Evolutionary conservation across 2,888 invertebrate species (phyloP), one percentile per base, ranked within the genome.

Genomic region (Tetranychus truncatus): DNA sequence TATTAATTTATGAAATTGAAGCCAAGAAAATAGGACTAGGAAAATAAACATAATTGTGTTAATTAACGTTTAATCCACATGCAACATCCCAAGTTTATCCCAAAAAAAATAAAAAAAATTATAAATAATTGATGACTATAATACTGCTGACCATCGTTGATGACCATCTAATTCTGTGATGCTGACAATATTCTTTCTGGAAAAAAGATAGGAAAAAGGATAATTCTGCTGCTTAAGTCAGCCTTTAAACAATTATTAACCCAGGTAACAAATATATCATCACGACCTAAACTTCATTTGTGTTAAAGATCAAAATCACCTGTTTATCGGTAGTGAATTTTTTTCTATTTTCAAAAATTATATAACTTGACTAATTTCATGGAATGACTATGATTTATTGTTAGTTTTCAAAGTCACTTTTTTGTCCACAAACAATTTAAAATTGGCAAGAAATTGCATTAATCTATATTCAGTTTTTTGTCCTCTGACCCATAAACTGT

Each of bases 1-100:
- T 99, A 81, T 87, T 99, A 78, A 97, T 99, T 81, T 99, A 97
- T 85, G 99, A 99, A 88, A 92, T 96, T 80, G 97, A 99, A 87
- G 95, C 96, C 76, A 96, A 96, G 85, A 95, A 95, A 84, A 87
- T 91, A 83, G 95, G 95, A 79, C 86, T 94, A 83, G 89, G 89
- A 80, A 91, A 90, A 85, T 80, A 78, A 73, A 20, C 20, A 24
- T 9, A 21, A 69, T 69, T 69, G 11, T 24, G n/a, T 20, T 4
- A 69, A 55, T 55, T 55, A 6, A 55, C 55, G 55, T 55, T 55
- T 55, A 55, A 55, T 55, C 55, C 55, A 55, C 15, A 15, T 15
- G 15, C 9, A 9, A 15, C 55, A 55, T 55, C 55, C 55, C 55
- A 55, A 55, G 55, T 55, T 55, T 55, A 55, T 55, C 55, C 55